Conservation (phyloP, 2,797 vertebrate species). For the Parambassis ranga region DNA sequence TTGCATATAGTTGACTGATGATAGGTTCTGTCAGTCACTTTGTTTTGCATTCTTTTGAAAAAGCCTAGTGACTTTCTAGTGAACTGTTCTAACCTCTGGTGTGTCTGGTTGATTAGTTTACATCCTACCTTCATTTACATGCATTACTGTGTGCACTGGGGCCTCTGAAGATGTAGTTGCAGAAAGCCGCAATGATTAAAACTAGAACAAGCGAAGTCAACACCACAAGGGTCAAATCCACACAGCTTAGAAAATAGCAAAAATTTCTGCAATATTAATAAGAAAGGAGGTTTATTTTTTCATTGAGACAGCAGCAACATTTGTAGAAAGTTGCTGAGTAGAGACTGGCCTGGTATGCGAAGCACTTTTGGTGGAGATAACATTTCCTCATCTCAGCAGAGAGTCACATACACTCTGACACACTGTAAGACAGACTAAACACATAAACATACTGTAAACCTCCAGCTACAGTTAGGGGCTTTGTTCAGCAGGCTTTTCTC, state of each 20-base stretch:
- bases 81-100: too few relatives aligned
- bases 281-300: constrained; percentile 19
- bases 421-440: constrained; percentile 12
- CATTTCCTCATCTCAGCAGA: background rate
- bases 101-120: too few relatives aligned
- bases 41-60: too few relatives aligned
- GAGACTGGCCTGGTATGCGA: background rate
- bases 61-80: too few relatives aligned
- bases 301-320: background rate
- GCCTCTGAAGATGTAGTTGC: too few relatives aligned
- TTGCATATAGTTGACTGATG: too few relatives aligned
- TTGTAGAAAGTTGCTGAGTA: background rate
- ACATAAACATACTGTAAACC: background rate
- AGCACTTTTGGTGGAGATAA: constrained; percentile 8
- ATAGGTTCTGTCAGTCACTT: too few relatives aligned
- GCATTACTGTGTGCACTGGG: too few relatives aligned
- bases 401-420: background rate
- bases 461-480: background rate
- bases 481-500: background rate
- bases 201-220: background rate
- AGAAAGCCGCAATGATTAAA: constrained; percentile 5
- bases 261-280: constrained; percentile 21
- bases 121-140: too few relatives aligned
- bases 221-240: constrained; percentile 1
- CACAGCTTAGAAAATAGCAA: constrained; percentile 1